Conservation (phyloP, 64 coral and sea anemone genomes). For the Porites lutea region DNA sequence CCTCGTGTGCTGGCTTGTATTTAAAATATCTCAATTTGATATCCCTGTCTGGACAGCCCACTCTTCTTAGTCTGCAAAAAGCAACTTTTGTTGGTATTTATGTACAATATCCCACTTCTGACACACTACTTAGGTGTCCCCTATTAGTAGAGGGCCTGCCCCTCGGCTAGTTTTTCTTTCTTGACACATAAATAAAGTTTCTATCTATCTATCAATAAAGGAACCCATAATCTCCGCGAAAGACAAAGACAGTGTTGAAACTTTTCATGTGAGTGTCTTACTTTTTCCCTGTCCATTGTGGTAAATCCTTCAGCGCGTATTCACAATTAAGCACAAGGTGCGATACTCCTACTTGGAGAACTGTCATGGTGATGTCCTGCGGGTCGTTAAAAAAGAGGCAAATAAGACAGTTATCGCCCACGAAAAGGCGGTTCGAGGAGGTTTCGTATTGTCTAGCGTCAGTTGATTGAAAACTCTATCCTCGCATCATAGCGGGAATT, state of each 20-base stretch:
- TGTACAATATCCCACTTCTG: too few relatives aligned
- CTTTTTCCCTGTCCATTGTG: conserved; percentile 87
- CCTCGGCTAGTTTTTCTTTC: too few relatives aligned
- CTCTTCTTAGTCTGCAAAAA: conserved; percentile 74
- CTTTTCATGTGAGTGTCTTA: background rate
- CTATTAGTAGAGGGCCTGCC: too few relatives aligned
- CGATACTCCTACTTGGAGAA: conserved; percentile 47
- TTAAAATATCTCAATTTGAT: conserved; percentile 60
- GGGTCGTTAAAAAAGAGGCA: background rate
- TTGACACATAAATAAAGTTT: too few relatives aligned
- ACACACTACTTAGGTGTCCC: too few relatives aligned
- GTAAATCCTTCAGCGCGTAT: conserved; percentile 44
- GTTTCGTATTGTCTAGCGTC: too few relatives aligned
- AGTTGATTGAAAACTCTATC: too few relatives aligned
- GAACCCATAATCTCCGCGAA: too few relatives aligned
- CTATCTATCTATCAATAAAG: too few relatives aligned
- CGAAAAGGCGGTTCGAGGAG: background rate
- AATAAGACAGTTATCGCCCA: background rate
- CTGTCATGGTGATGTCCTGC: conserved; percentile 71
- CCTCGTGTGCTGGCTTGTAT: background rate
- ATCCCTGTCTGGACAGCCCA: conserved; percentile 79
- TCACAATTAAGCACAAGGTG: conserved; percentile 62
- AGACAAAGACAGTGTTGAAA: too few relatives aligned
- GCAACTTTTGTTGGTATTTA: background rate
- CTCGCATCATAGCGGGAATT: too few relatives aligned